Evolutionary conservation across 1,140 invertebrate genomes (phyloP).

Genomic region (Drosophila miranda): DNA sequence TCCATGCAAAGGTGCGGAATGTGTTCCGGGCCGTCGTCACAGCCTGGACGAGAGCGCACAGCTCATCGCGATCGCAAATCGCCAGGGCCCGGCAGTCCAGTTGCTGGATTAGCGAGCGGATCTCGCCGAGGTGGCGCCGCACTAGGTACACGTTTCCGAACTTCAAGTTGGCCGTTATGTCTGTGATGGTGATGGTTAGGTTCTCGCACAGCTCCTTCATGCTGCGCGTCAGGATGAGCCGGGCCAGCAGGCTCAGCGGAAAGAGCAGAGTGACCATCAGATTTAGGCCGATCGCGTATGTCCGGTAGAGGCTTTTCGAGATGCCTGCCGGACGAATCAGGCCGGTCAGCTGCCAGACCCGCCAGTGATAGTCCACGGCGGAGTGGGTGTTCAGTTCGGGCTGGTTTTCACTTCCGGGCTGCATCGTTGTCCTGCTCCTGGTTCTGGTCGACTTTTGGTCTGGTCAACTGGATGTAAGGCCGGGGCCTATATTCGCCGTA

Average conservation of each 20-base stretch:
- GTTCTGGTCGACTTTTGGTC: neutral
- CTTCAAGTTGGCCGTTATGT: slow-evolving; percentile 67
- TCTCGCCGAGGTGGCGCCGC: slow-evolving; percentile 42
- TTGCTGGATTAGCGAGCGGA: slow-evolving; percentile 29
- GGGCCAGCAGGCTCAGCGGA: slow-evolving; percentile 56
- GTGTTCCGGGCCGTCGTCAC: slow-evolving; percentile 28
- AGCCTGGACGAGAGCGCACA: slow-evolving; percentile 21
- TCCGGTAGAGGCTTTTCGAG: neutral
- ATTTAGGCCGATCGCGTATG: slow-evolving; percentile 50
- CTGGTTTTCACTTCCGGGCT: neutral
- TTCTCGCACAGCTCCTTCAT: slow-evolving; percentile 68
- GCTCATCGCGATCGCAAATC: slow-evolving; percentile 32
- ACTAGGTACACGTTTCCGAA: slow-evolving; percentile 70
- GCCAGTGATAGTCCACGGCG: slow-evolving; percentile 62
- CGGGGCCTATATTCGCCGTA: too few relatives aligned
- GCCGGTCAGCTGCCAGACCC: slow-evolving; percentile 62
- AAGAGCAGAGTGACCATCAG: slow-evolving; percentile 63
- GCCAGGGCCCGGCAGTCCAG: slow-evolving; percentile 45
- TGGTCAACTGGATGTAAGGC: neutral
- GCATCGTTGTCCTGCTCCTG: neutral
- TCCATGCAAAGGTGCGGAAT: slow-evolving; percentile 55
- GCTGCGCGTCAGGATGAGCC: slow-evolving; percentile 53
- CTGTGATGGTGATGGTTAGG: slow-evolving; percentile 72
- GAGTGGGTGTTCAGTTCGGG: slow-evolving; percentile 46
- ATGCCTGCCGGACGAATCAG: slow-evolving; percentile 31